Base-by-base conservation (phyloP, 2,797 vertebrate species). In the Botia kubotai region DNA sequence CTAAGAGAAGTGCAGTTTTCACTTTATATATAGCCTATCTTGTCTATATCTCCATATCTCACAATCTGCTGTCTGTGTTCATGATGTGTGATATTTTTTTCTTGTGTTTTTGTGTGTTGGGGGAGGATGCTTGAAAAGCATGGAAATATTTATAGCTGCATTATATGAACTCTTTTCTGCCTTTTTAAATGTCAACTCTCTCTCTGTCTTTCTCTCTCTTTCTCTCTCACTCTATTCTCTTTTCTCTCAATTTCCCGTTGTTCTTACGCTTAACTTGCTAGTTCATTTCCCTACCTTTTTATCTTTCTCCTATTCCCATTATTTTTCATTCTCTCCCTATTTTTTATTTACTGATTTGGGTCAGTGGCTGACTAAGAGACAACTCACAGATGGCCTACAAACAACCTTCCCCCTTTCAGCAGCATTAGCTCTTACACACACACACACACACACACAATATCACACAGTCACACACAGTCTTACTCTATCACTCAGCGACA, bases 371-470 rank as follows among this genome's bases (percentile, higher is more conserved):
- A 93, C 90, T 93, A 93, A 93, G 90, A 91, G 88, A 91, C 90
- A 88, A 90, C 88, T 90, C 91, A 92, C 91, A 92, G 90, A 91
- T 94, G 93, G 85, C 90, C 91, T 91, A 91, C 91, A 93, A 94
- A 93, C 88, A 85, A 8, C 39, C 69, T 80, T 83, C 77, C 84
- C 72, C 73, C 82, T 83, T 80, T 80, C 71, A 7, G 14, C 80
- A 60, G 19, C 69, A 72, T 69, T 48, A 57, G 53, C 89, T 71
- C 80, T 75, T 68, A 60, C 71, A 79, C 78, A 60, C 21, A 29
- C 70, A 76, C 72, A 73, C 68, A 72, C 83, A 75, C 82, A 11
- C 21, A 23, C 57, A 60, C 21, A 23, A 17, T 53, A 58, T 19
- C 60, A 52, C 80, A 36, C 80, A 50, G 48, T 70, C 63, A 19